These are phyloP conservation scores for Asarcornis scutulata DNA, from an alignment of 2,113 vertebrate genomes.

Conservation along the genomic window DNA sequence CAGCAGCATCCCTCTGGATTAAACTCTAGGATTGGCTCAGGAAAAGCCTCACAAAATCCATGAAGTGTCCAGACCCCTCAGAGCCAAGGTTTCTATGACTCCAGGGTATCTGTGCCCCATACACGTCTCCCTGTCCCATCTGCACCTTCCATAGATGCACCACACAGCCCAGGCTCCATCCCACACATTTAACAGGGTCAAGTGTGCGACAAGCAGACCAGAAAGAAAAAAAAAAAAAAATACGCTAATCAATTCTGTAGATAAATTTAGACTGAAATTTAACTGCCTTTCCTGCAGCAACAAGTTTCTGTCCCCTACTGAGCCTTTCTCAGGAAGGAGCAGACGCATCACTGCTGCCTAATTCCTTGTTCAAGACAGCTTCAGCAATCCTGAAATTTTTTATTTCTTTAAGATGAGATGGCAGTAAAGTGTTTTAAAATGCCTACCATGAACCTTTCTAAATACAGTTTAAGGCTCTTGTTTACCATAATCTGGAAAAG, in stretches of 20 bases:
- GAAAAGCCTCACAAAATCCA: no score
- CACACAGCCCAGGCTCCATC: not conserved
- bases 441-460: not conserved
- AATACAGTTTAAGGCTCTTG: not conserved
- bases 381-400: not conserved
- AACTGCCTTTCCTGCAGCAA: not conserved
- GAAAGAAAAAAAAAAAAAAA: not conserved
- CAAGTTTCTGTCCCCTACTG: not conserved
- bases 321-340: not conserved
- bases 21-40: no score
- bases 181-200: not conserved
- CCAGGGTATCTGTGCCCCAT: not conserved
- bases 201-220: not conserved
- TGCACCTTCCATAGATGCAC: not conserved
- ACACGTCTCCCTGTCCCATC: not conserved
- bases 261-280: not conserved
- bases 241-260: not conserved
- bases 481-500: constrained; percentile 1
- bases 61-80: not conserved
- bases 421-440: not conserved
- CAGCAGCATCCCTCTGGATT: no score
- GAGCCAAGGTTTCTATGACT: not conserved
- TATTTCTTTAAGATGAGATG: not conserved
- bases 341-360: not conserved
- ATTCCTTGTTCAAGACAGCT: not conserved